Percentiles rank a stretch among this genome's conserved stretches.
Evolutionary conservation across 1,140 invertebrate species (phyloP).

Genomic region (Lordiphosa mommai): DNA sequence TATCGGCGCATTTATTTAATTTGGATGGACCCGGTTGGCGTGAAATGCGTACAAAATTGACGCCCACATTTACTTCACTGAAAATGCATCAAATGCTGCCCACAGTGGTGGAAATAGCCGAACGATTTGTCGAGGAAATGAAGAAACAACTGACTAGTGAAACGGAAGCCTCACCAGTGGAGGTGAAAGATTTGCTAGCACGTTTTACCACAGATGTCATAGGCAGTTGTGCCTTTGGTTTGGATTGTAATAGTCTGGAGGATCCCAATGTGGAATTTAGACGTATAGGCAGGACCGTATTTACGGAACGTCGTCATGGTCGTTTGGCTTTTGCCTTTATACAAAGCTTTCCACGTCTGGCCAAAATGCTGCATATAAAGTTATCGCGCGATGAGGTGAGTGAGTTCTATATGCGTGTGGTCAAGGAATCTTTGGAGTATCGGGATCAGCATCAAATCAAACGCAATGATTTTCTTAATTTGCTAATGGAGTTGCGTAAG

Average conservation of each 20-base stretch:
- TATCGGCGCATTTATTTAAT: conserved; percentile 80
- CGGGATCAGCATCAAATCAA: conserved; percentile 79
- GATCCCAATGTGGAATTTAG: conserved; percentile 81
- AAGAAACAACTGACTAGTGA: conserved; percentile 17
- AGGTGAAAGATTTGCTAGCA: conserved; percentile 79
- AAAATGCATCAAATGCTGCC: conserved; percentile 82
- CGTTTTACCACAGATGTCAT: conserved; percentile 84
- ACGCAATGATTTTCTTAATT: conserved; percentile 81
- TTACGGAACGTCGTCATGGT: conserved; percentile 35
- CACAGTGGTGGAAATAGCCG: conserved; percentile 62
- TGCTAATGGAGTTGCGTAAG: conserved; percentile 44
- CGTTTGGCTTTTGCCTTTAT: conserved; percentile 31
- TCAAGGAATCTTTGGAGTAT: conserved; percentile 80
- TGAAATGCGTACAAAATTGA: conserved; percentile 81
- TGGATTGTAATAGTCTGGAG: conserved; percentile 81
- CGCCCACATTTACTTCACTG: conserved; percentile 82
- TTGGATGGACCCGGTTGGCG: conserved; percentile 81
- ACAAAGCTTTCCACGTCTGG: conserved; percentile 34
- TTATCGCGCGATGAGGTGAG: conserved; percentile 78
- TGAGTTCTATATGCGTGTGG: conserved; percentile 80
- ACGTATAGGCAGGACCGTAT: conserved; percentile 52
- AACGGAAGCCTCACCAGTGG: conserved; percentile 18
- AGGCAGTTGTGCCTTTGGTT: conserved; percentile 82
- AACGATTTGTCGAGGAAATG: conserved; percentile 64
- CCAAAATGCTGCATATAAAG: conserved; percentile 38